Evolutionary conservation across 1,140 invertebrate species (phyloP).

Genomic region (Vanessa atalanta): DNA sequence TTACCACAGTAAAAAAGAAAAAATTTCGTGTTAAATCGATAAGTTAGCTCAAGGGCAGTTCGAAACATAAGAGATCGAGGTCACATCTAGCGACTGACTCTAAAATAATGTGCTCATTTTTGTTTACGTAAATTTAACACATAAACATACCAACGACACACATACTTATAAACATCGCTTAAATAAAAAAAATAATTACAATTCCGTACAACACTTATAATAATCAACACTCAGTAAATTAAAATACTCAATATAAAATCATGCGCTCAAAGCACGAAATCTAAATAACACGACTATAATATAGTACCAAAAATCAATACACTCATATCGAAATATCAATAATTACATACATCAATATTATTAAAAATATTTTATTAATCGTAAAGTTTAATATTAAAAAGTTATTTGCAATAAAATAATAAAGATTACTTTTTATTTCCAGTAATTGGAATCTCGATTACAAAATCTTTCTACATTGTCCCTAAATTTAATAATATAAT

Average conservation of each 20-base stretch:
- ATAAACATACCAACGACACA: constrained; percentile 63
- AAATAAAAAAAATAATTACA: constrained; percentile 62
- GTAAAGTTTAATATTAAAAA: constrained; percentile 45
- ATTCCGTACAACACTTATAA: constrained; percentile 70
- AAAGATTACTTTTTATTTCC: constrained; percentile 57
- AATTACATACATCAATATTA: constrained; percentile 56
- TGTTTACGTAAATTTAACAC: constrained; percentile 51
- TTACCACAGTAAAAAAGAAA: constrained; percentile 36
- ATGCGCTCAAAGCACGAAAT: constrained; percentile 76
- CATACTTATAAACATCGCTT: constrained; percentile 52
- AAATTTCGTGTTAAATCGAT: constrained; percentile 35
- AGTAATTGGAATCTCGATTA: constrained; percentile 63
- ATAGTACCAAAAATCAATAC: constrained; percentile 60
- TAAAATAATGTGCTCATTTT: constrained; percentile 39
- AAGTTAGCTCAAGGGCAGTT: constrained; percentile 38
- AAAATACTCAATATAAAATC: constrained; percentile 73
- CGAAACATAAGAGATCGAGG: constrained; percentile 35
- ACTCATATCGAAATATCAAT: constrained; percentile 54
- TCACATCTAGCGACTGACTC: constrained; percentile 34
- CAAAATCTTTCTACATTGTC: constrained; percentile 53
- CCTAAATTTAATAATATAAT: constrained; percentile 48
- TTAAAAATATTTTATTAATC: constrained; percentile 56
- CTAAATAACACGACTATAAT: constrained; percentile 65
- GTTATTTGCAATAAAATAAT: constrained; percentile 44
- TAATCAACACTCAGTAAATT: constrained; percentile 68